Conservation (phyloP, 53 echinoderm and acorn worm species). For the Apostichopus leukothele region DNA sequence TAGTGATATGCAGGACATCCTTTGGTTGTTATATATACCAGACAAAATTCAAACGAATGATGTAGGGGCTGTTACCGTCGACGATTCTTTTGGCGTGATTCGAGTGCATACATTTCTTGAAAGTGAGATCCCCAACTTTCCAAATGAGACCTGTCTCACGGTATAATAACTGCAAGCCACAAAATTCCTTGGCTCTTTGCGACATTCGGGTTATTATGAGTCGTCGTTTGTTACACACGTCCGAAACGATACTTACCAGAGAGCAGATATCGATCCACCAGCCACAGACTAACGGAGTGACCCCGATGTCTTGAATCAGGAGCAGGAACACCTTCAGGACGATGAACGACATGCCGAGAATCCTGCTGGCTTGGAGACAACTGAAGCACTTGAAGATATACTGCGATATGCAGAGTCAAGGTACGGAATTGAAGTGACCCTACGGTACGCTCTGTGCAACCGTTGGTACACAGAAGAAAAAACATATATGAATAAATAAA, state of each 20-base stretch:
- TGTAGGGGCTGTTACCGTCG: too few relatives aligned
- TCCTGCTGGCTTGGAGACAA: slow-evolving; percentile 63
- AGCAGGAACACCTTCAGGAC: slow-evolving; percentile 93
- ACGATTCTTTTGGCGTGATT: too few relatives aligned
- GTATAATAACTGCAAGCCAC: too few relatives aligned
- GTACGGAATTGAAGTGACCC: neutral
- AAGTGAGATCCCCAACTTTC: too few relatives aligned
- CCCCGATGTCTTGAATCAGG: slow-evolving; percentile 91
- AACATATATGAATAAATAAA: neutral
- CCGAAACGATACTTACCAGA: slow-evolving; percentile 67
- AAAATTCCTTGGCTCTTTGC: too few relatives aligned
- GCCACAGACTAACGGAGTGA: slow-evolving; percentile 91
- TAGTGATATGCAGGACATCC: too few relatives aligned
- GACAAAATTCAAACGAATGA: too few relatives aligned
- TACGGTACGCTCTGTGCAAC: too few relatives aligned
- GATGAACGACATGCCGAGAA: slow-evolving; percentile 91
- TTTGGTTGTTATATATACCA: too few relatives aligned
- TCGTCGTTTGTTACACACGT: neutral
- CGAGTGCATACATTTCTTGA: too few relatives aligned
- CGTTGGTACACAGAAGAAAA: too few relatives aligned
- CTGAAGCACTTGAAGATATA: slow-evolving; percentile 47
- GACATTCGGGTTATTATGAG: neutral
- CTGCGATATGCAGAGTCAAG: neutral
- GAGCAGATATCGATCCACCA: slow-evolving; percentile 99
- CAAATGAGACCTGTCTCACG: too few relatives aligned